phyloP scores from a whole-genome alignment of 2,113 vertebrate species.

The Felis catus region DNA sequence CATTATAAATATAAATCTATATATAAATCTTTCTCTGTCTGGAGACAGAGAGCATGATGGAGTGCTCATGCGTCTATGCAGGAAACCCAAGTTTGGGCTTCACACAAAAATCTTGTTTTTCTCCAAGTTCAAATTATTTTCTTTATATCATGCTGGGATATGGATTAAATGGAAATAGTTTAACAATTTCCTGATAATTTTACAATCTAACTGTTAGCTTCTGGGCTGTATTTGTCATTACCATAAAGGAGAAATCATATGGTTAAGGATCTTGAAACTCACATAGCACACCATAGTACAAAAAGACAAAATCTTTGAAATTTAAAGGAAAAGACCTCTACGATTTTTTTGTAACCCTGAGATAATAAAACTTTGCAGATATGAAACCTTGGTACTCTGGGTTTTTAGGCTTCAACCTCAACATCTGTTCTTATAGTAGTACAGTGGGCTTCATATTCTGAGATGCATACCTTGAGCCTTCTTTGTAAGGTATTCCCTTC shows the following conservation, averaged over 20 bases:
- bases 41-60: background rate
- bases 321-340: background rate
- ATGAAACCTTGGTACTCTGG: background rate
- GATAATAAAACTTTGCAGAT: background rate
- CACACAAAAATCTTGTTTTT: background rate
- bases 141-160: slow-evolving; percentile 48
- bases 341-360: background rate
- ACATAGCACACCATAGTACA: background rate
- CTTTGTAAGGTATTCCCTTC: background rate
- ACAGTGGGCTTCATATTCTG: background rate
- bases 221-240: slow-evolving; percentile 1
- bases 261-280: background rate
- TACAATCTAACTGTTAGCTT: slow-evolving; percentile 20
- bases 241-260: slow-evolving; percentile 8
- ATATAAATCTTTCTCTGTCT: background rate
- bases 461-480: background rate
- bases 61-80: background rate
- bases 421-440: background rate
- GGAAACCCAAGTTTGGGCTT: background rate
- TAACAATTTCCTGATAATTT: slow-evolving; percentile 50
- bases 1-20: background rate
- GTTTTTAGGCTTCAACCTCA: background rate
- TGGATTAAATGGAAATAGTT: slow-evolving; percentile 39
- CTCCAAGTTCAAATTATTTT: background rate
- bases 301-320: background rate